Conservation (phyloP, 2,888 invertebrate genomes). For the Himalopsyche kuldschensis region DNA sequence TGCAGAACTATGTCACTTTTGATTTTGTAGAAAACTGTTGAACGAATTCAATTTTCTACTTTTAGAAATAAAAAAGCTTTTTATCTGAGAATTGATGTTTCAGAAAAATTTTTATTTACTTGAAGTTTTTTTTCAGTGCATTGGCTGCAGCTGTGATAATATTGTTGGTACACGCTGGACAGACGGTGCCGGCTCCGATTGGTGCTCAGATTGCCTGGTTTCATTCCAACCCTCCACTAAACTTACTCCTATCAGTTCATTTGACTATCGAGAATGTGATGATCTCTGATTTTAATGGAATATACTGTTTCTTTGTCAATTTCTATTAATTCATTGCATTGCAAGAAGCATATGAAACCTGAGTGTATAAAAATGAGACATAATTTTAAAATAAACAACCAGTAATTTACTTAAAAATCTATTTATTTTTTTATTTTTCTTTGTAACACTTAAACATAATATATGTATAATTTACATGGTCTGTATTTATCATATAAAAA, state of each 20-base stretch:
- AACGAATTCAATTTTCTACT: too few species aligned
- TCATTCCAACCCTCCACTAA: slow-evolving; percentile 33
- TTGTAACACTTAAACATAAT: background rate
- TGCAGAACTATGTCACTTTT: too few species aligned
- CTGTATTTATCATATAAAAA: background rate
- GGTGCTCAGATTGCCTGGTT: slow-evolving; percentile 38
- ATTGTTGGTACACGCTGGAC: slow-evolving; percentile 37
- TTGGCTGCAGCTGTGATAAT: slow-evolving; percentile 28
- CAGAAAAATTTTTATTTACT: too few species aligned
- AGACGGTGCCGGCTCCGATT: slow-evolving; percentile 33
- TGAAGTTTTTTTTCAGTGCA: slow-evolving; percentile 35
- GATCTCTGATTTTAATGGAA: background rate
- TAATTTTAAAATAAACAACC: background rate
- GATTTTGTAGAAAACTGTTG: too few species aligned
- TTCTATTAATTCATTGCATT: too few species aligned
- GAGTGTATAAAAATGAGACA: background rate
- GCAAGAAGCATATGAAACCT: too few species aligned
- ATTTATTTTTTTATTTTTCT: background rate
- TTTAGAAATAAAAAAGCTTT: too few species aligned
- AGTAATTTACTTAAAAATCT: background rate
- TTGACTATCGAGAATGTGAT: background rate
- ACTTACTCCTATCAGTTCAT: slow-evolving; percentile 27
- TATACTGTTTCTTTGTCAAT: too few species aligned
- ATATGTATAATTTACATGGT: background rate
- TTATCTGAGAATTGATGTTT: too few species aligned